Base-by-base conservation (phyloP, 2,888 invertebrate species). In the Torymus tubicola region DNA sequence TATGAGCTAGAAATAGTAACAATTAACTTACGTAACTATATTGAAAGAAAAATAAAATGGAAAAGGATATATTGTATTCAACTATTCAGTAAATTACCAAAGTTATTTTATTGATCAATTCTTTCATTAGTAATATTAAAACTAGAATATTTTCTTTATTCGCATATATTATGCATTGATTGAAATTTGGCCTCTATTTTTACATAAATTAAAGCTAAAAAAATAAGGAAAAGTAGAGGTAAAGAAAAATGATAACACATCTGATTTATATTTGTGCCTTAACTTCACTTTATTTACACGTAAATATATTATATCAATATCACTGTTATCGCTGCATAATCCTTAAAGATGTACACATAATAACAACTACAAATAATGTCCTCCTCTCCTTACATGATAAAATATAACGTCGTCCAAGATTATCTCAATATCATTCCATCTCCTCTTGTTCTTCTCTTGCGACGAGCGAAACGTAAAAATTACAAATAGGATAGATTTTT, bases 221-320 rank as follows among this genome's bases (percentile, higher is more conserved):
- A 42, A 42, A 42, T 5, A 42, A 50, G 64, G 68, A 14, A 16
- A n/a, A n/a, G 1, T 12, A 16, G 24, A 72, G 61, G 53, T 72
- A 12, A 12, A 42, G 8, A 42, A 42, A 12, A 16, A 63, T 52
- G 16, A 4, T 42, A 52, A 21, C 52, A 16, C 14, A 63, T 63
- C 58, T 12, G 1, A 60, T 13, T 50, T 77, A 58, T 55, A 13
- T 78, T 75, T 78, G 63, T 82, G 72, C 78, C 78, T 80, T 82
- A 78, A 80, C 74, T 80, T 42, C 67, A 21, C 70, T 83, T 90
- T 90, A 90, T 90, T 90, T 90, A 90, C 90, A 90, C 87, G 88
- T 88, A 90, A 89, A 90, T 90, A 90, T 90, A 89, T 89, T 89
- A 89, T 87, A 86, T 88, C 89, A 89, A 79, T 87, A 87, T 89